Percentiles rank a stretch among this genome's conserved stretches.
These are phyloP conservation scores for Halcyon malimbica DNA, from an alignment of 2,113 vertebrate genomes.

Conservation along the genomic window DNA sequence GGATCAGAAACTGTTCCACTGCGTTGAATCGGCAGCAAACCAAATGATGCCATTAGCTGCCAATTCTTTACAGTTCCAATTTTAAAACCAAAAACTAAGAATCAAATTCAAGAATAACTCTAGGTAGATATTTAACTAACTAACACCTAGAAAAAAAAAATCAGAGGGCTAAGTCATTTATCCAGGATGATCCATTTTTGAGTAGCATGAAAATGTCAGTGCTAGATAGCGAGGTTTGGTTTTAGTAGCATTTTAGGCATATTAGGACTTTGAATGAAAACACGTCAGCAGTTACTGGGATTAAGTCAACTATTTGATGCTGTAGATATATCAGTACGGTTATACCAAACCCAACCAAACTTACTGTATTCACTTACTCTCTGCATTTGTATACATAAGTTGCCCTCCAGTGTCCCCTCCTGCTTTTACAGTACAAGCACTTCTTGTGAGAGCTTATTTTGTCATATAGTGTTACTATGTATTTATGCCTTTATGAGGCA, in stretches of 20 bases:
- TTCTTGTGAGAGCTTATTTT: neutral
- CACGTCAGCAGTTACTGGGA: neutral
- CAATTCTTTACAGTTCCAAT: neutral
- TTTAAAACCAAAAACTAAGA: neutral
- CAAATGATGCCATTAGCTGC: neutral
- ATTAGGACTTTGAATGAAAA: neutral
- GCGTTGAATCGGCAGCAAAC: neutral
- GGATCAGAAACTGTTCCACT: neutral
- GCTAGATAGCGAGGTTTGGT: neutral
- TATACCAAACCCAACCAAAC: neutral
- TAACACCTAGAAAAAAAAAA: neutral
- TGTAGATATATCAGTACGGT: neutral
- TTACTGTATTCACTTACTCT: neutral
- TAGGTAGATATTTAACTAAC: neutral
- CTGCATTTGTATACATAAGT: neutral
- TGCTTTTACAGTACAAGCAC: neutral
- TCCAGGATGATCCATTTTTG: neutral
- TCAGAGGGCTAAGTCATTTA: neutral
- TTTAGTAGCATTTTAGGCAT: neutral
- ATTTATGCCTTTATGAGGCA: neutral
- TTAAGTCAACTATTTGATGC: neutral
- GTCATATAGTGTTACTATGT: neutral
- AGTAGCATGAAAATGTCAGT: neutral
- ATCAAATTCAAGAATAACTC: neutral
- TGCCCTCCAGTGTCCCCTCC: neutral